phyloP scores from a whole-genome alignment of 2,113 vertebrate species.

The Chaetodon trifascialis region DNA sequence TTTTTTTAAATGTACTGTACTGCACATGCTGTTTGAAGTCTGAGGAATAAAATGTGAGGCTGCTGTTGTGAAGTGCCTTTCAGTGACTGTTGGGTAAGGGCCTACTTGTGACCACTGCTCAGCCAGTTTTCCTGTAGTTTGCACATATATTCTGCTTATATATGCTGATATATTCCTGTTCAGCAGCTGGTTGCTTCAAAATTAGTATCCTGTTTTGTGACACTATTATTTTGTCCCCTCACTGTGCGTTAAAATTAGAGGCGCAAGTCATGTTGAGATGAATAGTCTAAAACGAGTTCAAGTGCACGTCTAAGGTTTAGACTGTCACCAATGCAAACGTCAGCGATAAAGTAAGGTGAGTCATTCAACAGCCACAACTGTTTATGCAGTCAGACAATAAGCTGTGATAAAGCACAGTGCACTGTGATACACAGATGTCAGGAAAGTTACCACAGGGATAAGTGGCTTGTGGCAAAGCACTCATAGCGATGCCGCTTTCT shows the following conservation, averaged over 20 bases:
- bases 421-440: too few species aligned
- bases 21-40: not conserved
- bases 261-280: not conserved
- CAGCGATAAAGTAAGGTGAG: not conserved
- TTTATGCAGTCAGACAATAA: not conserved
- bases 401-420: not conserved
- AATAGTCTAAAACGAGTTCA: not conserved
- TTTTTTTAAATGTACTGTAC: too few species aligned
- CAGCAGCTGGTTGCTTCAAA: not conserved
- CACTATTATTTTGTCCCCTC: slow-evolving; percentile 5
- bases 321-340: not conserved
- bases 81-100: not conserved
- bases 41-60: not conserved
- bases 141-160: not conserved
- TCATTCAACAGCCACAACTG: not conserved
- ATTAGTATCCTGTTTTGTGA: not conserved
- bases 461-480: too few species aligned
- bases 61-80: not conserved
- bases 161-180: not conserved
- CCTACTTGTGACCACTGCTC: not conserved
- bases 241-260: too few species aligned
- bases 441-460: too few species aligned
- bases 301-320: not conserved
- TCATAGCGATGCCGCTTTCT: too few species aligned
- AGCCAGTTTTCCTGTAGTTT: not conserved